Percentiles rank a stretch among this genome's conserved stretches.
phyloP scores from a whole-genome alignment of 2,888 invertebrate species.

The Drosophila anomelani region DNA sequence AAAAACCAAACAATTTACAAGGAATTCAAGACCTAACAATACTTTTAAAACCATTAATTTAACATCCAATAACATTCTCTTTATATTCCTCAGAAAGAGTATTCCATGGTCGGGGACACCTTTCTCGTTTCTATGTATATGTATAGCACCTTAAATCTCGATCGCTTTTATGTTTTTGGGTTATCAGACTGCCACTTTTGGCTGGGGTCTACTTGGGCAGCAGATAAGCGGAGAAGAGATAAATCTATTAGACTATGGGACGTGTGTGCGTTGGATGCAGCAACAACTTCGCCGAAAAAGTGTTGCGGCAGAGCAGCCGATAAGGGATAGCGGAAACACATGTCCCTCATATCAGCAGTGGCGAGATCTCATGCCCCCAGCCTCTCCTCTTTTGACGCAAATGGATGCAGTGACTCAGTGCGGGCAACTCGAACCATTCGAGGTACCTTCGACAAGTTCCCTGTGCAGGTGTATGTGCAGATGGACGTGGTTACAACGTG shows the following conservation, averaged over 20 bases:
- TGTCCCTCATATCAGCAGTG: constrained; percentile 25
- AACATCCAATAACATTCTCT: background rate
- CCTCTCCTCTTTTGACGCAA: constrained; percentile 15
- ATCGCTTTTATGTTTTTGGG: constrained; percentile 5
- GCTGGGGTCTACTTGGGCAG: background rate
- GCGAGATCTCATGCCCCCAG: constrained; percentile 1
- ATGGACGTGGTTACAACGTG: background rate
- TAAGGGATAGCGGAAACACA: constrained; percentile 33
- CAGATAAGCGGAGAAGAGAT: constrained; percentile 10
- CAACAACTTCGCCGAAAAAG: constrained; percentile 19
- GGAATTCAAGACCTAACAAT: background rate
- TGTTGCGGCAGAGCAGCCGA: constrained; percentile 21
- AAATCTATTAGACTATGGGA: constrained; percentile 12
- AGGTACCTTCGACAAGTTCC: background rate
- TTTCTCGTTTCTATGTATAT: background rate
- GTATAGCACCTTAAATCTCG: constrained; percentile 1
- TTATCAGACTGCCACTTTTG: constrained; percentile 19
- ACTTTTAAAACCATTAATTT: background rate
- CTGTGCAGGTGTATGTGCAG: background rate
- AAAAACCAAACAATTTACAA: background rate
- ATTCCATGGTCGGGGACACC: background rate
- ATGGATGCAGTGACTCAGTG: constrained; percentile 23
- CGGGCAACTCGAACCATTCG: background rate
- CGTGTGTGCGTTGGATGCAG: constrained; percentile 25
- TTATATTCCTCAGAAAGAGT: background rate